These are phyloP conservation scores for Sinocyclocheilus rhinocerous DNA, from an alignment of 2,113 vertebrate genomes.

Conservation along the genomic window DNA sequence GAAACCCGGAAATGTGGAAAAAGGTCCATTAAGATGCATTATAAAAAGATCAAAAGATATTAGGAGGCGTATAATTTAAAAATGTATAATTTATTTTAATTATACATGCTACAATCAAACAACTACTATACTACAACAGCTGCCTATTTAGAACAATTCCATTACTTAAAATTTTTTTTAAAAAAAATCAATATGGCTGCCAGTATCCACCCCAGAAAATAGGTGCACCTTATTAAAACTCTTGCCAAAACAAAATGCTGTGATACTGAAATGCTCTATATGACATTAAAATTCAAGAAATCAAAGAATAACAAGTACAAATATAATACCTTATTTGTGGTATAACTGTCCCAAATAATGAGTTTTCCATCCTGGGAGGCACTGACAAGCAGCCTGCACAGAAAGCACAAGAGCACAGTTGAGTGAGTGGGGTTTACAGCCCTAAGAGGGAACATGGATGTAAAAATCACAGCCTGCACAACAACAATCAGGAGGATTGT, in stretches of 20 bases:
- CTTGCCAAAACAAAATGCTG: not conserved
- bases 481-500: not conserved
- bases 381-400: conserved; percentile 92
- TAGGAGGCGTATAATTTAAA: too few relatives aligned
- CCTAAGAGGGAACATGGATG: not conserved
- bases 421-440: not conserved
- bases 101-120: too few relatives aligned
- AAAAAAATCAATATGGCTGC: too few relatives aligned
- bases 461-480: not conserved
- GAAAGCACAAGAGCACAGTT: conserved; percentile 5
- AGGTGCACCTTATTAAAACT: not conserved
- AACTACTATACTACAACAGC: not conserved
- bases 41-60: too few relatives aligned
- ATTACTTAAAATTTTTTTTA: too few relatives aligned
- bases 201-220: not conserved
- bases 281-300: not conserved
- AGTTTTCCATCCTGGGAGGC: conserved; percentile 99
- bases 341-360: conserved; percentile 99
- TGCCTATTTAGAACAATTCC: not conserved
- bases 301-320: not conserved
- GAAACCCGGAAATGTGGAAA: too few relatives aligned
- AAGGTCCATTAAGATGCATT: too few relatives aligned
- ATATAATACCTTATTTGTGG: conserved; percentile 94
- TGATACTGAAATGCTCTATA: not conserved
- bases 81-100: too few relatives aligned